Evolutionary conservation across 2,888 invertebrate genomes (phyloP).

Genomic region (Caenorhabditis virilis): DNA sequence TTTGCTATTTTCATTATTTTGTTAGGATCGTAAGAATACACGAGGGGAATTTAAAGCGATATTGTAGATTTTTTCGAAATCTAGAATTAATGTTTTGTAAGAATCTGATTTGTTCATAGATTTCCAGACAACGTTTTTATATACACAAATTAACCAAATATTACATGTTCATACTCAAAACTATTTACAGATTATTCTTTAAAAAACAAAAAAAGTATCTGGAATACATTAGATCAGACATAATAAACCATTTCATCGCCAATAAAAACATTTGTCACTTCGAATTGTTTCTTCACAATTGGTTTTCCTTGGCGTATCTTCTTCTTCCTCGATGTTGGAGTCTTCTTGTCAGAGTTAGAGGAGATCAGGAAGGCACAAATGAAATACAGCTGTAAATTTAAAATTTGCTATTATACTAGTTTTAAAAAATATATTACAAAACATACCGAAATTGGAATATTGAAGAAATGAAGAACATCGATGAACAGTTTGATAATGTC

Average conservation of each 20-base stretch:
- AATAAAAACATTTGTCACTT: slow-evolving; percentile 30
- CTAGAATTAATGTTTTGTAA: no score
- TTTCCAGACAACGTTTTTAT: no score
- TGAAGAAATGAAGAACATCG: slow-evolving; percentile 30
- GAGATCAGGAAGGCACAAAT: slow-evolving; percentile 32
- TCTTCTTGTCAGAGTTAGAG: slow-evolving; percentile 16
- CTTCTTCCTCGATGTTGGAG: background rate
- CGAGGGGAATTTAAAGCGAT: no score
- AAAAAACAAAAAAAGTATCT: no score
- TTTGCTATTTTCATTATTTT: no score
- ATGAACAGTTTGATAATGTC: slow-evolving; percentile 22
- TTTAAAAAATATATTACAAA: background rate
- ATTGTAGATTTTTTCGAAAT: no score
- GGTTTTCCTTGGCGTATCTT: slow-evolving; percentile 5
- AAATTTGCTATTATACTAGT: background rate
- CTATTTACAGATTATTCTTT: no score
- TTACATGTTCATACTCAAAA: no score
- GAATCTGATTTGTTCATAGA: no score
- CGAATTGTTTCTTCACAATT: slow-evolving; percentile 31
- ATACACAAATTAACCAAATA: no score
- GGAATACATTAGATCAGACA: no score
- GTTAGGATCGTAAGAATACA: no score
- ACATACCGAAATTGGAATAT: slow-evolving; percentile 32
- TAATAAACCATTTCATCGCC: slow-evolving; percentile 38
- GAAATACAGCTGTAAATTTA: slow-evolving; percentile 31